A percentile compares a stretch with the other conserved stretches of the same genome.
phyloP scores from a whole-genome alignment of 2,888 invertebrate species.

The Rambutsinella grinnellia region DNA sequence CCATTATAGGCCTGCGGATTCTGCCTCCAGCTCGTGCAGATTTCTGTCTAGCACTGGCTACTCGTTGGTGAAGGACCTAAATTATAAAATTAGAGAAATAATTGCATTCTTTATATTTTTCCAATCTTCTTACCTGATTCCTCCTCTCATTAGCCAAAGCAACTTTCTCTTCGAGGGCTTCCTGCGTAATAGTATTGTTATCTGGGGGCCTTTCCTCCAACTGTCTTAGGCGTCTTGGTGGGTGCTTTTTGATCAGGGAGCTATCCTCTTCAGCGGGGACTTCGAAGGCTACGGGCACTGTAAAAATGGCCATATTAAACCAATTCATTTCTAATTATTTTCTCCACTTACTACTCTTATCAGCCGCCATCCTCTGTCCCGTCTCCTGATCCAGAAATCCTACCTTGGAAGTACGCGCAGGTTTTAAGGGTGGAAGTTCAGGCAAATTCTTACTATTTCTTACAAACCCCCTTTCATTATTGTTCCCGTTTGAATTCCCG shows the following conservation, averaged over 20 bases:
- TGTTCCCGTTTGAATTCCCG: constrained; percentile 48
- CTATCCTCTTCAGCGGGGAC: constrained; percentile 63
- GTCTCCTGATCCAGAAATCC: constrained; percentile 58
- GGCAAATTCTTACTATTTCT: constrained; percentile 49
- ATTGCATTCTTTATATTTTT: too few relatives aligned
- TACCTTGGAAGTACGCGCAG: constrained; percentile 57
- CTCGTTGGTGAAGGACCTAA: constrained; percentile 64
- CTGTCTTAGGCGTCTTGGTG: constrained; percentile 62
- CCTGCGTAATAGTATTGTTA: constrained; percentile 56
- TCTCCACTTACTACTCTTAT: constrained; percentile 8
- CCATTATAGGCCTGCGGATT: constrained; percentile 51
- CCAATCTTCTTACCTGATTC: constrained; percentile 60
- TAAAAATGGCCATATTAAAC: too few relatives aligned
- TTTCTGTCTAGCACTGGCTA: constrained; percentile 65
- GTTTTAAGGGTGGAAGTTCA: constrained; percentile 64
- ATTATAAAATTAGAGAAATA: background rate
- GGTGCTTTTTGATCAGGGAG: constrained; percentile 63
- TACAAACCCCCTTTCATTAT: constrained; percentile 35
- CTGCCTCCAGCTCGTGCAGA: constrained; percentile 57
- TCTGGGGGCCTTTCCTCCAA: constrained; percentile 60
- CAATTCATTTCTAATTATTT: too few relatives aligned
- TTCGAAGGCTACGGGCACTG: constrained; percentile 65
- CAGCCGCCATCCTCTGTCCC: constrained; percentile 13
- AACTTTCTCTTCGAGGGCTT: constrained; percentile 64
- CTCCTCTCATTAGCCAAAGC: constrained; percentile 64